Evolutionary conservation across 2,888 invertebrate species (phyloP), one percentile per base, ranked within the genome.

Genomic region (Cotesia congregata): DNA sequence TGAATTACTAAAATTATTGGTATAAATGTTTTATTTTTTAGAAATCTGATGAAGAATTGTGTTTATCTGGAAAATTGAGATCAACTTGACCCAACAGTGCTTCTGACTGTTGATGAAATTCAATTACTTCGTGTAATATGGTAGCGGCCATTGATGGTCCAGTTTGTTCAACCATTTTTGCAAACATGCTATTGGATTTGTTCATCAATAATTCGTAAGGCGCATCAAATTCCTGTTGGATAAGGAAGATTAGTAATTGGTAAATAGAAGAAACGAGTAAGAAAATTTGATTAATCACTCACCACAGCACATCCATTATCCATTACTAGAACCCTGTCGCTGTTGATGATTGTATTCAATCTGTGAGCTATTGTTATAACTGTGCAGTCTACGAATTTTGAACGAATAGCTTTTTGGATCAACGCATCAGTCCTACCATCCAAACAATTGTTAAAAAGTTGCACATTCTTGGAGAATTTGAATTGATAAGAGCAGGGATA

Each of bases 331-430:
- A 97, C 94, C 78, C 94, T 92, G 90, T 97, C 96, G 0, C 96
- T 96, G 89, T 98, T 97, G 94, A 98, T 97, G 80, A 98, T 95
- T 0, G 97, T 98, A 88, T 97, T 94, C 40, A 98, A 91, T 64
- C 98, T 92, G 90, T 98, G 97, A 5, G 97, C 97, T 40, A 93
- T 92, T 0, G 93, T 93, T 38, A 93, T 86, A 0, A 93, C 93
- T 0, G 93, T 93, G 81, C 92, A 93, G 1, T 90, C 83, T 0
- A 83, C 84, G 84, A 93, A 93, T 83, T 91, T 91, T n/a, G 89
- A 86, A 75, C 92, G 85, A 60, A 93, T 92, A 0, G 92, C 92
- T 71, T 88, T 86, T 82, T 93, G 93, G 78, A 93, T 93, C 64
- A 93, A 83, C 0, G 88, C 88, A 81, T 93, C 93, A 20, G 93